Conservation (phyloP, 1,140 invertebrate species). For the Gryllus bimaculatus region DNA sequence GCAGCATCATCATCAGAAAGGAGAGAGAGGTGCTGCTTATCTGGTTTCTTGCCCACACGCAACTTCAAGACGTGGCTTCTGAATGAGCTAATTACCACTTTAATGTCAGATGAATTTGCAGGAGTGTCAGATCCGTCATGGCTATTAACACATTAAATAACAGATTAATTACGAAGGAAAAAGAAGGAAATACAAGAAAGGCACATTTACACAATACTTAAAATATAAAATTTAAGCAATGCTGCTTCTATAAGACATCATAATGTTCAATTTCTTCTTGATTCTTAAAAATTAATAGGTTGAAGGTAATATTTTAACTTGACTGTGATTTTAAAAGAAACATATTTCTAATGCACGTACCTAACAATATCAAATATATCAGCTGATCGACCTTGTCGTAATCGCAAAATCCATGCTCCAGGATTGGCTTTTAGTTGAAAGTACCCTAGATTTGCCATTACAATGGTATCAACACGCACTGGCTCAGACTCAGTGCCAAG, state of each 20-base stretch:
- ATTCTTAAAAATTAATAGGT: no score
- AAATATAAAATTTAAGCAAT: neutral
- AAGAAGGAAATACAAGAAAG: neutral
- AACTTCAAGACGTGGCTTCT: slow-evolving; percentile 85
- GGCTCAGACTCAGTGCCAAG: slow-evolving; percentile 75
- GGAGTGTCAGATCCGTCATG: slow-evolving; percentile 68
- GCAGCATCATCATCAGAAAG: slow-evolving; percentile 62
- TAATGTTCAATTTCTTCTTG: no score
- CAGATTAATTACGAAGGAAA: neutral
- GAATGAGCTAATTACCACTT: slow-evolving; percentile 80
- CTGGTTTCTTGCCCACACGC: slow-evolving; percentile 81
- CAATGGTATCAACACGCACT: slow-evolving; percentile 88
- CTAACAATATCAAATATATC: slow-evolving; percentile 86
- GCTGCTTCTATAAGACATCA: no score
- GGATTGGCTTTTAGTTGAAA: slow-evolving; percentile 97
- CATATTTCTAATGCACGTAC: slow-evolving; percentile 29
- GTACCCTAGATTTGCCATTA: slow-evolving; percentile 98
- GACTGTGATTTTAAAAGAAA: no score
- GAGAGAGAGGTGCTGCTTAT: slow-evolving; percentile 74
- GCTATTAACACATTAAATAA: slow-evolving; percentile 32
- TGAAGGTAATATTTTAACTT: no score
- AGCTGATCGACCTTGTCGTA: slow-evolving; percentile 82
- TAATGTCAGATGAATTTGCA: slow-evolving; percentile 56
- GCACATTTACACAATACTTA: neutral
- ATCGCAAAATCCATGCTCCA: slow-evolving; percentile 81